phyloP scores from a whole-genome alignment of 1,140 invertebrate species.

The Pseudomyrmex gracilis region DNA sequence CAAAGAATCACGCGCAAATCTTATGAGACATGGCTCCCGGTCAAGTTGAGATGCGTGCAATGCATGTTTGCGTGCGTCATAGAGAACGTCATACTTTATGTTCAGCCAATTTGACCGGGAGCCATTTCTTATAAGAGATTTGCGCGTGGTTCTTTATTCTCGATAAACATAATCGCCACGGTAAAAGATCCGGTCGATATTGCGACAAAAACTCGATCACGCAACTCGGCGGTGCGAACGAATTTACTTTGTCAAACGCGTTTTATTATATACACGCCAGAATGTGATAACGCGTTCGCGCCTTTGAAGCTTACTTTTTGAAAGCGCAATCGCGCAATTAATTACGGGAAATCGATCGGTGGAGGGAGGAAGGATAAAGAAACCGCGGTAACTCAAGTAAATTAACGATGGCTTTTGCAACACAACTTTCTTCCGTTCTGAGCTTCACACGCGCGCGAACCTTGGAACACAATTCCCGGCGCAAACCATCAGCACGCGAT shows the following conservation, averaged over 20 bases:
- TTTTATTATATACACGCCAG: constrained; percentile 14
- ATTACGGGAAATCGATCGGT: constrained; percentile 50
- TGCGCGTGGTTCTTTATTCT: neutral
- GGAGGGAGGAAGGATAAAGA: neutral
- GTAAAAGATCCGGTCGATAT: constrained; percentile 4
- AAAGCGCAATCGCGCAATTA: constrained; percentile 43
- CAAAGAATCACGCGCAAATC: neutral
- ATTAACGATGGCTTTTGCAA: constrained; percentile 50
- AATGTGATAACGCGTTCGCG: constrained; percentile 22
- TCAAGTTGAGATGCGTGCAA: too few species aligned
- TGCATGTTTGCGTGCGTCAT: too few species aligned
- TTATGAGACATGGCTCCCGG: too few species aligned
- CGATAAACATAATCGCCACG: neutral
- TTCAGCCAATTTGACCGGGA: too few species aligned
- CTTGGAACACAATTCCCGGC: constrained; percentile 3
- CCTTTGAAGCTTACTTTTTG: constrained; percentile 46
- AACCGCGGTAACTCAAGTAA: constrained; percentile 44
- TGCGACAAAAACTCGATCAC: constrained; percentile 8
- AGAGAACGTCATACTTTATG: too few species aligned
- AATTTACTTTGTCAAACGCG: constrained; percentile 47
- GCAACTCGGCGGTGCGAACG: constrained; percentile 2
- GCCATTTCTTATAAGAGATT: too few species aligned
- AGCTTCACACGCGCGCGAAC: constrained; percentile 1
- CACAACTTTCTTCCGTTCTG: constrained; percentile 14
- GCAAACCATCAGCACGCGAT: constrained; percentile 15